Percentiles rank a stretch among this genome's conserved stretches.
Evolutionary conservation across 2,113 vertebrate genomes (phyloP).

Genomic region (Pollachius pollachius): DNA sequence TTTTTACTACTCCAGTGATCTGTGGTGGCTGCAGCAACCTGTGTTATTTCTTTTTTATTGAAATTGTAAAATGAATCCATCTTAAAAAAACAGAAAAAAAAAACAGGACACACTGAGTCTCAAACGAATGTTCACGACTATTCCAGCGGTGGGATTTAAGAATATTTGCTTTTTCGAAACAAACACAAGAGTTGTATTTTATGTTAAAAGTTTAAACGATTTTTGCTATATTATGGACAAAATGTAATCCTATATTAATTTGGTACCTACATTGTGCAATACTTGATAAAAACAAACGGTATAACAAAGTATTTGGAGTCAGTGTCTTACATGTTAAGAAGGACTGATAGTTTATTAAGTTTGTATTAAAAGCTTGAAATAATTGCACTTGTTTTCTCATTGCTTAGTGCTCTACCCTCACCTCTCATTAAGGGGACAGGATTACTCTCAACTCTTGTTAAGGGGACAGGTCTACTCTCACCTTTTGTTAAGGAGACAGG

Average conservation of each 20-base stretch:
- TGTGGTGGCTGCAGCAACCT: slow-evolving; percentile 98
- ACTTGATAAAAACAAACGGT: slow-evolving; percentile 96
- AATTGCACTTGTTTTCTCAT: slow-evolving; percentile 55
- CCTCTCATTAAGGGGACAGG: too few species aligned
- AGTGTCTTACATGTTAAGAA: slow-evolving; percentile 99
- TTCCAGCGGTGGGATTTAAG: slow-evolving; percentile 97
- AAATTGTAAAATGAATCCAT: slow-evolving; percentile 93
- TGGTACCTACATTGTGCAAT: slow-evolving; percentile 98
- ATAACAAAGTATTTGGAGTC: slow-evolving; percentile 99
- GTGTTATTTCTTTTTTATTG: slow-evolving; percentile 96
- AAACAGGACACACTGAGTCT: slow-evolving; percentile 78
- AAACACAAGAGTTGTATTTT: slow-evolving; percentile 98
- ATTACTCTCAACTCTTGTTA: too few species aligned
- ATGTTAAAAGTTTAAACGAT: slow-evolving; percentile 99
- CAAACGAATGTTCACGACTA: slow-evolving; percentile 96
- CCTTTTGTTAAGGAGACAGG: too few species aligned
- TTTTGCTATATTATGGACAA: slow-evolving; percentile 99
- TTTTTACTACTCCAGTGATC: slow-evolving; percentile 99
- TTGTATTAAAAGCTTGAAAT: slow-evolving; percentile 98
- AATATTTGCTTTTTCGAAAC: slow-evolving; percentile 91
- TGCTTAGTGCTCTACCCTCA: slow-evolving; percentile 13
- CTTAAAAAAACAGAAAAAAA: slow-evolving; percentile 74
- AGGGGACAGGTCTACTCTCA: too few species aligned
- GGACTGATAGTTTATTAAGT: slow-evolving; percentile 99
- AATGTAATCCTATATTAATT: slow-evolving; percentile 99